phyloP scores from a whole-genome alignment of 2,113 vertebrate species.

The Zootoca vivipara region DNA sequence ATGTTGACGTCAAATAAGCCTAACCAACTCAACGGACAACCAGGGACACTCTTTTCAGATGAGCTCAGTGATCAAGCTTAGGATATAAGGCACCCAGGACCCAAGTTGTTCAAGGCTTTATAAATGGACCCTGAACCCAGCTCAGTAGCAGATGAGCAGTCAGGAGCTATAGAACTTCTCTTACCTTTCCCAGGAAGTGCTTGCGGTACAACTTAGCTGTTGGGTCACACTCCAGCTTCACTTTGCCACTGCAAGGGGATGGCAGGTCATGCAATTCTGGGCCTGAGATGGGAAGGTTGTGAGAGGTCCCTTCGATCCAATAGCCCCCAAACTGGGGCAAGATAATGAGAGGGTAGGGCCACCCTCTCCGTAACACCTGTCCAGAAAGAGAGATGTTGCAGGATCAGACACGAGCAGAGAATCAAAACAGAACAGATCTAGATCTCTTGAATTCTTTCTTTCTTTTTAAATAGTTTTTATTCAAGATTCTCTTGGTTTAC shows the following conservation, averaged over 20 bases:
- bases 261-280: slow-evolving; percentile 70
- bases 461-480: no score
- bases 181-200: slow-evolving; percentile 85
- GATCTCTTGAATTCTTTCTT: no score
- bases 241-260: slow-evolving; percentile 73
- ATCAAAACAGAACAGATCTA: neutral
- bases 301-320: slow-evolving; percentile 85
- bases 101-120: no score
- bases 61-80: no score
- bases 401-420: neutral
- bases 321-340: slow-evolving; percentile 85
- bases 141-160: no score
- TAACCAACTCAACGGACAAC: no score
- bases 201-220: slow-evolving; percentile 85
- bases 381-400: slow-evolving; percentile 13
- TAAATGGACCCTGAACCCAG: no score
- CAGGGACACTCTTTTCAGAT: no score
- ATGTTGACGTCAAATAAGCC: no score
- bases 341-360: slow-evolving; percentile 84
- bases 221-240: slow-evolving; percentile 85
- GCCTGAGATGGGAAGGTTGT: slow-evolving; percentile 72
- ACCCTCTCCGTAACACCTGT: slow-evolving; percentile 79
- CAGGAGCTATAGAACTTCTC: slow-evolving; percentile 35
- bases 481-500: no score
- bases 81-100: no score